A percentile compares a stretch with the other conserved stretches of the same genome.
Conservation (phyloP, 2,113 vertebrate genomes). For the Pholis gunnellus region DNA sequence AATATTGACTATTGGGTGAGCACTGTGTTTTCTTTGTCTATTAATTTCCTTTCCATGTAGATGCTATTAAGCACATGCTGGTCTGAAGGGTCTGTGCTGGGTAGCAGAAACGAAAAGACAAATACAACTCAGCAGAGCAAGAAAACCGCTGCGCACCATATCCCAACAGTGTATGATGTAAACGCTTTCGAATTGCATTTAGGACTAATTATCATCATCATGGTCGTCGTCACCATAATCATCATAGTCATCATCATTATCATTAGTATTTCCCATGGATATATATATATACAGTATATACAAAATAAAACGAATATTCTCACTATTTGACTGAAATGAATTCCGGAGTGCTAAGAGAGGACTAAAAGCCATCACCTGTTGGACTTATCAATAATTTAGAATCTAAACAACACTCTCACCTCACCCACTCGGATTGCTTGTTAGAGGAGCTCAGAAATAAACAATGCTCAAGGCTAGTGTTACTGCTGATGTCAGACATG, state of each 20-base stretch:
- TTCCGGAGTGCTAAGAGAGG: not conserved
- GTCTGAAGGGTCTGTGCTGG: conserved; percentile 10
- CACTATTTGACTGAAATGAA: not conserved
- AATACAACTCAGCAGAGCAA: conserved; percentile 36
- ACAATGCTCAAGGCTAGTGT: conserved; percentile 50
- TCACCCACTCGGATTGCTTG: conserved; percentile 23
- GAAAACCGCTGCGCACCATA: conserved; percentile 8
- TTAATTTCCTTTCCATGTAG: conserved; percentile 21
- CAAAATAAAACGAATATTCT: conserved; percentile 17
- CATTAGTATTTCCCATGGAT: not conserved
- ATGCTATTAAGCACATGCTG: conserved; percentile 27
- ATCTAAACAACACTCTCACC: conserved; percentile 36
- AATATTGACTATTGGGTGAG: conserved; percentile 11
- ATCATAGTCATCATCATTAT: not conserved
- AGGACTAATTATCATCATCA: conserved; percentile 20
- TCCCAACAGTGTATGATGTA: conserved; percentile 29
- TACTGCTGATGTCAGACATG: conserved; percentile 51
- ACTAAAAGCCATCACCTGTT: conserved; percentile 2
- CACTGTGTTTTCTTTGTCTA: conserved; percentile 19
- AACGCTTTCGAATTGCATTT: conserved; percentile 41
- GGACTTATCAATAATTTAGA: conserved; percentile 19
- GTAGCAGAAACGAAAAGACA: conserved; percentile 34
- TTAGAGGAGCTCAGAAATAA: conserved; percentile 47
- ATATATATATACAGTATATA: not conserved
- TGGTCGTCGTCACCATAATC: not conserved